Evolutionary conservation across 1,140 invertebrate species (phyloP).

Genomic region (Trichonephila inaurata): DNA sequence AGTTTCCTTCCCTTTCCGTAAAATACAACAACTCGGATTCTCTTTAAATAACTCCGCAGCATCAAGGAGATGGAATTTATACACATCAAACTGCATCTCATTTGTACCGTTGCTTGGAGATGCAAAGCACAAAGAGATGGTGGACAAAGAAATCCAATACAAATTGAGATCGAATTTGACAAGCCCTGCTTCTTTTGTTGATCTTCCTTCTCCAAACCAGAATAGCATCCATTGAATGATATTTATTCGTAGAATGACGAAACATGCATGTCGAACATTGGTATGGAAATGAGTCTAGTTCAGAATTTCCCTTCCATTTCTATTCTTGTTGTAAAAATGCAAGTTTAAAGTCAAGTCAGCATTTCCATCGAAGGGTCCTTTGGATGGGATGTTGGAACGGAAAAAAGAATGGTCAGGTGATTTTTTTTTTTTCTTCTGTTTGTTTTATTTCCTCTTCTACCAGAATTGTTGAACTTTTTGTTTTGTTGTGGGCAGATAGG

Average conservation of each 20-base stretch:
- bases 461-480: background rate
- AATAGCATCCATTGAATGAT: conserved; percentile 35
- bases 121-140: conserved; percentile 1
- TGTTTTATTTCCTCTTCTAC: background rate
- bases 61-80: background rate
- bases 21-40: background rate
- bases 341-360: conserved; percentile 69
- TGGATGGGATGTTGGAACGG: conserved; percentile 7
- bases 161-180: conserved; percentile 50
- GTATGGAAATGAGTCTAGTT: conserved; percentile 64
- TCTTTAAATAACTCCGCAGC: conserved; percentile 12
- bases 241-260: conserved; percentile 63
- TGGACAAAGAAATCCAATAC: conserved; percentile 39
- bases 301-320: conserved; percentile 47
- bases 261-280: conserved; percentile 63
- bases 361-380: background rate
- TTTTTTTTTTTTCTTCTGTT: background rate
- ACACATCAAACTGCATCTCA: conserved; percentile 44
- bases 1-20: background rate
- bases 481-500: background rate
- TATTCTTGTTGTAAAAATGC: conserved; percentile 26
- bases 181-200: conserved; percentile 11
- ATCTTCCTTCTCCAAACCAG: background rate
- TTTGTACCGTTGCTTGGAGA: conserved; percentile 21
- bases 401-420: conserved; percentile 24